Percentiles rank a stretch among this genome's conserved stretches.
Conservation (phyloP, 2,113 vertebrate species). For the Apistogramma diplotaenia region DNA sequence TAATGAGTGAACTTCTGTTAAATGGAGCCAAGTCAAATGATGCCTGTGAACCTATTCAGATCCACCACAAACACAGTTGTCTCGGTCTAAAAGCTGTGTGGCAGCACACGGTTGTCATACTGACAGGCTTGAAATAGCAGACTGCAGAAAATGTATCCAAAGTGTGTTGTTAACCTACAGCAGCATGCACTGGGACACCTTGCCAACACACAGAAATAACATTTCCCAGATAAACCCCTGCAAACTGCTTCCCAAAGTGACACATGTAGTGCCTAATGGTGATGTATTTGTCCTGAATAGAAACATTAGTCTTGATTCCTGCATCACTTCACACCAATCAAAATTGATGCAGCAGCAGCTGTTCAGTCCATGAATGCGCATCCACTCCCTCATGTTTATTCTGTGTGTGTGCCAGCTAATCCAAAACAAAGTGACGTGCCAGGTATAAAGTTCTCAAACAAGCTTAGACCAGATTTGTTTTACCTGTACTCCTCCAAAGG, state of each 20-base stretch:
- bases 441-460: constrained; percentile 39
- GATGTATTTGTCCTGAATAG: constrained; percentile 66
- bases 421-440: constrained; percentile 22
- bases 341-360: constrained; percentile 67
- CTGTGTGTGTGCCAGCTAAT: constrained; percentile 27
- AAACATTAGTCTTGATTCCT: constrained; percentile 74
- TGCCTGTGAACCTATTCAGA: neutral
- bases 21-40: constrained; percentile 5
- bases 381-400: constrained; percentile 3
- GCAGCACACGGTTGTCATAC: constrained; percentile 1
- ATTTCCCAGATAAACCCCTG: constrained; percentile 55
- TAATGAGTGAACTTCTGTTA: neutral
- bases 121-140: constrained; percentile 43
- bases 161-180: constrained; percentile 59
- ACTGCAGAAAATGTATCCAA: constrained; percentile 9
- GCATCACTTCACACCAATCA: constrained; percentile 62
- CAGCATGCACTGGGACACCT: constrained; percentile 54
- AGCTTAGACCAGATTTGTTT: constrained; percentile 18
- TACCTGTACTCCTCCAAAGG: neutral
- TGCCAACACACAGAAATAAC: constrained; percentile 62
- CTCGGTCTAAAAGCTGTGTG: constrained; percentile 4
- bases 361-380: constrained; percentile 45
- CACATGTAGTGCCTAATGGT: constrained; percentile 68
- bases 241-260: constrained; percentile 55
- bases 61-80: constrained; percentile 4